A percentile compares a stretch with the other conserved stretches of the same genome.
These are phyloP conservation scores for Protula sp. DNA, from an alignment of 2,888 invertebrate genomes.

Conservation along the genomic window DNA sequence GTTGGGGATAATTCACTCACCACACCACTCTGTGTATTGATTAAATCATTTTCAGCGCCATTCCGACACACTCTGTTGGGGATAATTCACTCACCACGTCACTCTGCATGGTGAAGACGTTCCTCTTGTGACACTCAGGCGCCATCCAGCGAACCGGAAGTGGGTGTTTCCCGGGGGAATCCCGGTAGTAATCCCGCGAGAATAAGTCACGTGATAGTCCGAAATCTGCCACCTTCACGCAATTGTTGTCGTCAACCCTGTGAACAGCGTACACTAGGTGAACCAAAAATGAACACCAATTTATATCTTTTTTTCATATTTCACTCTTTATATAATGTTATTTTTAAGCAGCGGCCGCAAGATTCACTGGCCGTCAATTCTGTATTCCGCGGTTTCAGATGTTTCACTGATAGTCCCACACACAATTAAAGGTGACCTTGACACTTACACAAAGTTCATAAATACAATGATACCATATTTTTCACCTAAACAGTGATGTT, in stretches of 20 bases:
- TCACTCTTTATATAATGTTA: not conserved
- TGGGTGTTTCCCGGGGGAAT: slow-evolving; percentile 10
- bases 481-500: too few species aligned
- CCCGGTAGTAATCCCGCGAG: slow-evolving; percentile 54
- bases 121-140: slow-evolving; percentile 52
- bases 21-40: too few species aligned
- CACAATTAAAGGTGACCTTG: too few species aligned
- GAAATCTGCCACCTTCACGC: slow-evolving; percentile 58
- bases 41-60: too few species aligned
- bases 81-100: slow-evolving; percentile 56
- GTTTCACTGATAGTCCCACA: too few species aligned
- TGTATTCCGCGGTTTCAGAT: too few species aligned
- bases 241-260: slow-evolving; percentile 22
- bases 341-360: too few species aligned
- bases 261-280: not conserved
- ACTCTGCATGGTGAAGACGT: slow-evolving; percentile 45
- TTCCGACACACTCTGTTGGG: too few species aligned
- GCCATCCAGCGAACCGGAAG: slow-evolving; percentile 57
- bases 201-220: slow-evolving; percentile 57
- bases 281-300: not conserved
- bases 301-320: not conserved
- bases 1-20: too few species aligned
- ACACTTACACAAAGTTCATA: too few species aligned
- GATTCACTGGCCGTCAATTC: too few species aligned
- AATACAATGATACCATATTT: too few species aligned